Evolutionary conservation across 2,888 invertebrate species (phyloP).

Genomic region (Clepsis dumicolana): DNA sequence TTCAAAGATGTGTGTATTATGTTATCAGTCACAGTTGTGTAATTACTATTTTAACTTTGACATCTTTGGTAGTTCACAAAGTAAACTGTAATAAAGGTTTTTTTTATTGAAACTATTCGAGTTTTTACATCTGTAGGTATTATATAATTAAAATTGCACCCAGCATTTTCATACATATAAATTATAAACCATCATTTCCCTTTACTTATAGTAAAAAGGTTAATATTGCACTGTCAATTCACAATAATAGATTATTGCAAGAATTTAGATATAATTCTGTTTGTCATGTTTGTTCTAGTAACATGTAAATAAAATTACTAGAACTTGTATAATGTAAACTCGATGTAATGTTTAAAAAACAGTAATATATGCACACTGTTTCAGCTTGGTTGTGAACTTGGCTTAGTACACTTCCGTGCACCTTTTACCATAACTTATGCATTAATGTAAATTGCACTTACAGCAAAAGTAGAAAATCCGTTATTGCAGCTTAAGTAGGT

Average conservation of each 20-base stretch:
- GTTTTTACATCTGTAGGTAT: conserved; percentile 49
- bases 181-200: conserved; percentile 57
- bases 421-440: conserved; percentile 34
- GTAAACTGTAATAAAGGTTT: conserved; percentile 46
- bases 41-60: conserved; percentile 53
- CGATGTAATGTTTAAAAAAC: conserved; percentile 26
- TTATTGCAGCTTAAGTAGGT: conserved; percentile 35
- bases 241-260: conserved; percentile 65
- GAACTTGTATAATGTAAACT: conserved; percentile 39
- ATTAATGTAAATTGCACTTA: conserved; percentile 34
- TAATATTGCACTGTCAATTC: conserved; percentile 81
- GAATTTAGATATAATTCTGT: conserved; percentile 50
- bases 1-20: conserved; percentile 47
- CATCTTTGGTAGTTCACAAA: conserved; percentile 75
- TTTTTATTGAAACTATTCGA: conserved; percentile 52
- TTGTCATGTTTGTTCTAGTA: conserved; percentile 44
- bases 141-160: conserved; percentile 69
- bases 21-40: conserved; percentile 58
- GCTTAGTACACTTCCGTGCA: conserved; percentile 35
- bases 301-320: conserved; percentile 33
- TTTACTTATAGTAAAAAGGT: conserved; percentile 82
- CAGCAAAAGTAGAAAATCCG: conserved; percentile 37
- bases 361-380: conserved; percentile 22
- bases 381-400: conserved; percentile 35
- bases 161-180: conserved; percentile 60